Conservation (phyloP, 2,113 vertebrate species). For the Chloropsis cyanopogon region DNA sequence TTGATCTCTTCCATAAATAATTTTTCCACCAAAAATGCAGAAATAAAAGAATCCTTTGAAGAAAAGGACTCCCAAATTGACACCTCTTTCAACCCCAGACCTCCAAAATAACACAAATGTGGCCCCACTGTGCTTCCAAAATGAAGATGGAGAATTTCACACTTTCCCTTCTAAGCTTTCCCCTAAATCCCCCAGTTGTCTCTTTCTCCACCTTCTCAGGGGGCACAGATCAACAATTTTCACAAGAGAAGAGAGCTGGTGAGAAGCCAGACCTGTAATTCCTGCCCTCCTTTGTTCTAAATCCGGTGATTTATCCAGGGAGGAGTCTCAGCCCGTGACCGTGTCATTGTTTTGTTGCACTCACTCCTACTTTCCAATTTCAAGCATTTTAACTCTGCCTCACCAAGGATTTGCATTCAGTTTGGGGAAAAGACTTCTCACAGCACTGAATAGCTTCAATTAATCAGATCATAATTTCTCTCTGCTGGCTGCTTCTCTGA, state of each 20-base stretch:
- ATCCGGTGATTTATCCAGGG: not conserved
- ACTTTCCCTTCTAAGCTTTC: accelerated
- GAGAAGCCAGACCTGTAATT: not conserved
- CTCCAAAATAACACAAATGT: accelerated
- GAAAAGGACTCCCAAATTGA: too few relatives aligned
- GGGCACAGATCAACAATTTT: not conserved
- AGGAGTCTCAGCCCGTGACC: not conserved
- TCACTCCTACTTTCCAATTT: not conserved
- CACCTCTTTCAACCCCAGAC: not conserved
- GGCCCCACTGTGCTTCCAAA: not conserved
- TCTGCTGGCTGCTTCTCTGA: not conserved
- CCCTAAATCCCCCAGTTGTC: not conserved
- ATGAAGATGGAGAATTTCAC: not conserved
- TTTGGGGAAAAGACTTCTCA: not conserved
- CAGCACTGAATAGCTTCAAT: not conserved
- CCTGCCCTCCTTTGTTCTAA: not conserved
- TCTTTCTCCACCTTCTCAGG: not conserved
- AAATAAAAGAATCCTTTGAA: not conserved
- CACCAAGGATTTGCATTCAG: not conserved
- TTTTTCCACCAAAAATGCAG: not conserved
- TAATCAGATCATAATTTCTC: constrained; percentile 1
- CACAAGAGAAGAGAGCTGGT: not conserved
- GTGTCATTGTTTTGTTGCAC: not conserved
- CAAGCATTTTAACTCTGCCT: not conserved
- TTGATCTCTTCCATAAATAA: not conserved